phyloP scores from a whole-genome alignment of 2,797 vertebrate genomes.

The Dermochelys coriacea region DNA sequence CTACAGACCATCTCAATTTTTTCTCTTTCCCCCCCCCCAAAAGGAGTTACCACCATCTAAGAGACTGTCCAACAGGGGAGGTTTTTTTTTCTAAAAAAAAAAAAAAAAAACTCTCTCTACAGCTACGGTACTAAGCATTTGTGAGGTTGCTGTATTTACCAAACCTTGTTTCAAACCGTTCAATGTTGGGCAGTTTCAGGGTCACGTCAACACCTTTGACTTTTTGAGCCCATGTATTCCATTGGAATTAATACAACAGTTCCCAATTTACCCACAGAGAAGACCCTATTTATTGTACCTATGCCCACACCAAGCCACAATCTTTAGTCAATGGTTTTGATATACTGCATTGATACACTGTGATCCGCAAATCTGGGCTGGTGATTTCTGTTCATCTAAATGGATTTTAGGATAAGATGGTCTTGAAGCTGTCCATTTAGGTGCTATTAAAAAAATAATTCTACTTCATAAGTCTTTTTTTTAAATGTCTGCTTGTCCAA shows the following conservation, averaged over 20 bases:
- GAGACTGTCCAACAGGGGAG: neutral
- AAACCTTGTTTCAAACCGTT: too few relatives aligned
- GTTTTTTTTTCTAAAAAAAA: neutral
- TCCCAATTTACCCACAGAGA: neutral
- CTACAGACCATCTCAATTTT: too few relatives aligned
- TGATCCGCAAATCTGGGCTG: neutral
- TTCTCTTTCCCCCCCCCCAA: neutral
- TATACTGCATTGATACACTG: neutral
- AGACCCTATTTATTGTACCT: neutral
- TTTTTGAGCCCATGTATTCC: neutral
- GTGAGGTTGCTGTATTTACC: too few relatives aligned
- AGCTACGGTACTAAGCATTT: too few relatives aligned
- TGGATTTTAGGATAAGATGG: neutral
- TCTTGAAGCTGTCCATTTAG: neutral
- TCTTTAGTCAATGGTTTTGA: neutral
- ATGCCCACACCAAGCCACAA: neutral
- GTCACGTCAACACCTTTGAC: too few relatives aligned
- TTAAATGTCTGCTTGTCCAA: neutral
- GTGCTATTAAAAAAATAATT: neutral
- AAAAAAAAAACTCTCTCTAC: too few relatives aligned
- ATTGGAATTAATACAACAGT: neutral
- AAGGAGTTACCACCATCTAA: neutral
- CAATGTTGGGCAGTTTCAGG: too few relatives aligned
- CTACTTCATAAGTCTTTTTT: neutral
- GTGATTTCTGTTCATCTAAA: neutral